Evolutionary conservation across 2,113 vertebrate genomes (phyloP), one percentile per base, ranked within the genome.

Genomic region (Jacana jacana): DNA sequence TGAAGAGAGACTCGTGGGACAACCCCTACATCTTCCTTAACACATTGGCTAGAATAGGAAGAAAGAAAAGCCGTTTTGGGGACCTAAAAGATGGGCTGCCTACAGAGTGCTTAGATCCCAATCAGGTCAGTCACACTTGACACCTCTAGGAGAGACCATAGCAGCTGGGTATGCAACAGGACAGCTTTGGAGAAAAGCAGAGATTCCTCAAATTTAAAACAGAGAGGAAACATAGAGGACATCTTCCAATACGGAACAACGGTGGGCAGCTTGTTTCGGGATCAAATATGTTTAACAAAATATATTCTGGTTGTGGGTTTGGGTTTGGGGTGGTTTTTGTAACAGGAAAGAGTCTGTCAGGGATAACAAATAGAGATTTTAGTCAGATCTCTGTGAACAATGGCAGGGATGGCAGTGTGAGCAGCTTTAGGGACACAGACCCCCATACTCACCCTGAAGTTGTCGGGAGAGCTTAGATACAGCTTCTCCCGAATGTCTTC

Each of bases 401-500:
- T 46, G 15, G 15, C 14, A 40, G 2, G 15, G 35, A 48, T 35
- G 23, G 64, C 1, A 3, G 49, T 37, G 73, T 12, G 17, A 68
- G 27, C 65, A 88, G 35, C 17, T 88, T 73, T 48, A 79, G 27
- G 33, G 86, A 75, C 27, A 39, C 17, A 19, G 44, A 54, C 48
- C 66, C 66, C 37, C 42, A 68, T 95, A 98, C 99, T 92, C 98
- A 99, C 99, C 98, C 99, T 99, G 94, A 99, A 99, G 48, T 95
- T 98, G 97, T 99, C 99, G 30, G 99, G 99, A 44, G 99, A 99
- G 87, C 98, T 97, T 94, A 99, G 98, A 95, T 99, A 98, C 4
- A 99, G 98, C 92, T 99, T 99, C 97, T 98, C 98, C 64, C 99
- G 97, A 98, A 99, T 99, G 87, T 99, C 99, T 95, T 99, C 99